A percentile compares a stretch with the other conserved stretches of the same genome.
These are phyloP conservation scores for Charadrius vociferus DNA, from an alignment of 2,113 vertebrate species.

Conservation along the genomic window DNA sequence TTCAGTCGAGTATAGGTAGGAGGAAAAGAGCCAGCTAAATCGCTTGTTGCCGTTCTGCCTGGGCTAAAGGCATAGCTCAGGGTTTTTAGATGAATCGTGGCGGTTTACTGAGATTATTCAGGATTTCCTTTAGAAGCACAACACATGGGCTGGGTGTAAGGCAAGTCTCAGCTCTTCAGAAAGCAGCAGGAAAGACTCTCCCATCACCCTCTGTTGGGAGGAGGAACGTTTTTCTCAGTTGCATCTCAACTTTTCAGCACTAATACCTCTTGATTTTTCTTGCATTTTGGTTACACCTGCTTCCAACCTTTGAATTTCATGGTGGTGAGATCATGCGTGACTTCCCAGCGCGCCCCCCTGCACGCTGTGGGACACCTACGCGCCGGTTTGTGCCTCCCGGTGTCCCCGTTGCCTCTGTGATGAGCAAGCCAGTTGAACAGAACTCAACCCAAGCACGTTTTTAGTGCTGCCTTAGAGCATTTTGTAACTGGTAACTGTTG, in stretches of 20 bases:
- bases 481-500: background rate
- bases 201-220: background rate
- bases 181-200: background rate
- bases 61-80: background rate
- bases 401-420: background rate
- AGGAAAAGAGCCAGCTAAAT: background rate
- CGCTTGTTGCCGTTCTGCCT: fast-evolving
- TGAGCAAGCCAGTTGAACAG: background rate
- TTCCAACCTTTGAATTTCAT: background rate
- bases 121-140: background rate
- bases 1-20: fast-evolving
- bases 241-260: background rate
- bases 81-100: background rate
- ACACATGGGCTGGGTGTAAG: background rate
- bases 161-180: background rate
- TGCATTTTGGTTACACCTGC: background rate
- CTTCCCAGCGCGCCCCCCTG: background rate
- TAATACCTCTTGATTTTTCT: background rate
- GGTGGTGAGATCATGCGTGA: fast-evolving
- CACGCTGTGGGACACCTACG: fast-evolving
- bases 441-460: background rate
- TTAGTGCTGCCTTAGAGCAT: background rate
- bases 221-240: background rate
- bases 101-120: background rate
- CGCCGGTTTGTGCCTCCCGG: background rate